Conservation (phyloP, 1,140 invertebrate species). For the Magallana angulata region DNA sequence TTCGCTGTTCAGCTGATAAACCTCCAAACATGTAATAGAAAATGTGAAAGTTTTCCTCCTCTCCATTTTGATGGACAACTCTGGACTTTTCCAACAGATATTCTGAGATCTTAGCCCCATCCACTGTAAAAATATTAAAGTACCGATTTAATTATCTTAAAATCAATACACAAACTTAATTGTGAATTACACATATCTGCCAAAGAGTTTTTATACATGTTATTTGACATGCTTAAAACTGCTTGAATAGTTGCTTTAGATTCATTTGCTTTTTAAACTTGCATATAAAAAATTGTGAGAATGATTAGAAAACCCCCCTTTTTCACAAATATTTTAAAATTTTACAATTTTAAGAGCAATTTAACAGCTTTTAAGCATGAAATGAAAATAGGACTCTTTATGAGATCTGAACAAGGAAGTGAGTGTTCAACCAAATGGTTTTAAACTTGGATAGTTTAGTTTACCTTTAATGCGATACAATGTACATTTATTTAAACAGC, state of each 20-base stretch:
- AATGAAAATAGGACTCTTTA: not conserved
- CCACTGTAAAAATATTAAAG: constrained; percentile 61
- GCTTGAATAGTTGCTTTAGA: too few species aligned
- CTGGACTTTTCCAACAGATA: constrained; percentile 91
- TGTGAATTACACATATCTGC: too few species aligned
- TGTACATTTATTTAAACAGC: too few species aligned
- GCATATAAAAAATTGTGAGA: too few species aligned
- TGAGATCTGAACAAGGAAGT: not conserved
- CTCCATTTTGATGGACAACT: constrained; percentile 88
- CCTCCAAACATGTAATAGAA: constrained; percentile 78
- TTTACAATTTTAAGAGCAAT: not conserved
- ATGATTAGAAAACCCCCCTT: too few species aligned
- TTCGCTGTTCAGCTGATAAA: constrained; percentile 63
- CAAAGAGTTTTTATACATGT: too few species aligned
- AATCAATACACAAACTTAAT: too few species aligned
- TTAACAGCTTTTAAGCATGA: not conserved
- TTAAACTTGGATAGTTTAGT: not conserved
- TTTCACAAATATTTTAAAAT: not conserved
- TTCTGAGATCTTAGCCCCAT: constrained; percentile 84
- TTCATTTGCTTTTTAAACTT: too few species aligned
- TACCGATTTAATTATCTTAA: too few species aligned
- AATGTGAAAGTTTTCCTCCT: constrained; percentile 82
- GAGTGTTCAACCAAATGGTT: not conserved
- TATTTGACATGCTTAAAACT: too few species aligned
- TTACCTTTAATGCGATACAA: not conserved